Evolutionary conservation across 1,140 invertebrate species (phyloP), one percentile per base, ranked within the genome.

Genomic region (Forficula auricularia): DNA sequence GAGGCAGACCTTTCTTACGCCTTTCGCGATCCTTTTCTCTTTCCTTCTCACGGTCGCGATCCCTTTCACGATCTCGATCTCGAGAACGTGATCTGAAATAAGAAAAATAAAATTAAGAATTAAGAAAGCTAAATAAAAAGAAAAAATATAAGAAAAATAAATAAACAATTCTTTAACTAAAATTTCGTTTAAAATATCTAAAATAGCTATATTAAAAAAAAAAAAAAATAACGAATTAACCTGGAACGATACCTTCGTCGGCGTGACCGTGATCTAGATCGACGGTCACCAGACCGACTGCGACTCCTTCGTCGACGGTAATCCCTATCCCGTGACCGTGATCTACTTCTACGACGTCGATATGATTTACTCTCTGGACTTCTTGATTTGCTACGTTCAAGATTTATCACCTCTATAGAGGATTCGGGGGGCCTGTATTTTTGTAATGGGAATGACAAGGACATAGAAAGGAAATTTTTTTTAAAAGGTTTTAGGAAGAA

Each of bases 1-100:
- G 71, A 8, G 90, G 90, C 34, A 96, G 60, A 15, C 90, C 90
- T 55, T 84, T 79, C 60, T 88, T 88, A 50, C 79, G 75, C 35
- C 89, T 64, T 57, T 85, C 82, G 52, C 75, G 68, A 53, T 82
- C 74, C 50, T 77, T 78, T 53, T 85, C 81, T 3, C 74, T 71
- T 51, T 90, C 83, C 38, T 78, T 75, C 50, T 86, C 80, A 27
- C 73, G 72, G 35, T 68, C 55, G 45, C 61, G 62, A 42, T 69
- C 67, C 41, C 62, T 57, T 39, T 68, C 69, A 31, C 71, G 58
- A 7, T 76, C 72, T 15, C 61, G 59, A 52, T 72, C 70, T 44
- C 66, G 58, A 9, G 67, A 62, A 16, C 62, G 40, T 31, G 72
- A 73, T 43, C 71, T 66, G 40, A 30, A 47, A 50, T 19, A 19